Base-by-base conservation (phyloP, 2,797 vertebrate species). In the Mastacembelus armatus region DNA sequence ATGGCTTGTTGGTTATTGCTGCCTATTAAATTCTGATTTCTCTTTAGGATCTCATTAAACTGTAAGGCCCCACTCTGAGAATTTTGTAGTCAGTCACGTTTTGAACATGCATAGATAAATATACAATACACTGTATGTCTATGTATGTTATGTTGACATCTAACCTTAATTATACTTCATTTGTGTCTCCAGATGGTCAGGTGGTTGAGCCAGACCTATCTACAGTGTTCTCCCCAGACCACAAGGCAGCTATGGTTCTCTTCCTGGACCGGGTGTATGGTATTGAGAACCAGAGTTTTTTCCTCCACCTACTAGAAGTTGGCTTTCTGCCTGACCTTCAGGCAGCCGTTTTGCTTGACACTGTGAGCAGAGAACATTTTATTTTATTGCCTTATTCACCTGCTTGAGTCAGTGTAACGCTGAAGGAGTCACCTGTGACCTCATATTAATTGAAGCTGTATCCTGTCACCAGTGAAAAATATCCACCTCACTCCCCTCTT, bases 181-280 rank as follows among this genome's bases (percentile, higher is more conserved):
- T 51, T 71, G 2, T 67, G 54, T 58, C 19, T 84, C 1, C 58
- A 98, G 97, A 96, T 90, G 96, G 95, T 75, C 86, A 88, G 51
- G 88, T 96, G 87, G 89, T 94, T 78, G 96, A 98, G 90, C 95
- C 95, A 58, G 94, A 98, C 87, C 94, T 97, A 88, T 95, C 95
- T 54, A 95, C 92, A 19, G 94, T 95, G 65, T 97, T 99, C 92
- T 98, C 95, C 89, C 97, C 97, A 51, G 96, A 98, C 92, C 97
- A 99, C 92, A 98, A 99, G 85, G 96, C 97, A 82, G 95, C 97
- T 58, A 97, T 98, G 96, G 95, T 99, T 89, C 94, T 98, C 71
- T 99, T 99, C 92, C 93, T 99, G 92, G 96, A 98, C 89, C 94
- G 97, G 45, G 97, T 99, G 84, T 99, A 99, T 74, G 95, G 96